phyloP scores from a whole-genome alignment of 2,888 invertebrate genomes.

The Allygus modestus region DNA sequence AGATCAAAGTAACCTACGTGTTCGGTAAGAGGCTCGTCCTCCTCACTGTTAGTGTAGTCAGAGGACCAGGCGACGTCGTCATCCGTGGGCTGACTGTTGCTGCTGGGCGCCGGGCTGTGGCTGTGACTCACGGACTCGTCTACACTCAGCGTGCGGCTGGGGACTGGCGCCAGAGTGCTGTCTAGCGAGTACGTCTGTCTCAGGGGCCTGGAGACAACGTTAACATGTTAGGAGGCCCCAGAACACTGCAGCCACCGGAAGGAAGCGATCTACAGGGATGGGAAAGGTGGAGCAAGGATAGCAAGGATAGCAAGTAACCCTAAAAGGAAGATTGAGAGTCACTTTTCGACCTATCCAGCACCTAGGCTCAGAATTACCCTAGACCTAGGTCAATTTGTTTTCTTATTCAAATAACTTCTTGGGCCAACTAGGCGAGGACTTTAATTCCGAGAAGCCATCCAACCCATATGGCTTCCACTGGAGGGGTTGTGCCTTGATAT shows the following conservation, averaged over 20 bases:
- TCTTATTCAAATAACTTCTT: too few species aligned
- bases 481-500: too few species aligned
- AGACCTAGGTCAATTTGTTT: too few species aligned
- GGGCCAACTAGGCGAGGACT: too few species aligned
- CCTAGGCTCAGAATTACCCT: too few species aligned
- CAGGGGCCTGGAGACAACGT: constrained; percentile 79
- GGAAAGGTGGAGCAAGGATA: too few species aligned
- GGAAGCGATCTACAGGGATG: background rate
- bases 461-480: too few species aligned
- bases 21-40: constrained; percentile 85
- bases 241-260: background rate
- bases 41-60: constrained; percentile 94
- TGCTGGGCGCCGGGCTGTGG: constrained; percentile 64
- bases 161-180: constrained; percentile 74
- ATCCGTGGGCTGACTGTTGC: constrained; percentile 75
- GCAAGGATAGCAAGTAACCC: too few species aligned
- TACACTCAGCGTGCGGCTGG: constrained; percentile 69
- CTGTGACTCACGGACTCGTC: constrained; percentile 64
- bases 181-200: constrained; percentile 90
- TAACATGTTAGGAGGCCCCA: background rate
- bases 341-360: too few species aligned
- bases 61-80: constrained; percentile 94
- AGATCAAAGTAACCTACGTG: constrained; percentile 72
- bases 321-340: too few species aligned
- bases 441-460: too few species aligned